These are phyloP conservation scores for Chironomus striatipennis DNA, from an alignment of 1,140 invertebrate genomes.

Conservation along the genomic window DNA sequence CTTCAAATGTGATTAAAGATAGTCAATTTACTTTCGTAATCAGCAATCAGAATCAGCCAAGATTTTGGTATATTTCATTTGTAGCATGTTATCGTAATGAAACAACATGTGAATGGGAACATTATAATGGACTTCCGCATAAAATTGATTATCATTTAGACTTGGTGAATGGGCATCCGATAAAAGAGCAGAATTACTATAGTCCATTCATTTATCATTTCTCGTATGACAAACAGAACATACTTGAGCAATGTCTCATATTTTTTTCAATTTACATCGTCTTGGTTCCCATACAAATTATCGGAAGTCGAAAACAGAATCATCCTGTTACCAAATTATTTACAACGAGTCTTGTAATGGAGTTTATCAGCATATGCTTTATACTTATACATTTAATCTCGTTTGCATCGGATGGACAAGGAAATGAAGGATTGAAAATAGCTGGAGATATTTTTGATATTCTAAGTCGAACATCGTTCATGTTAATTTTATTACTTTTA, in stretches of 20 bases:
- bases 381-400: slow-evolving; percentile 83
- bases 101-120: slow-evolving; percentile 72
- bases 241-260: slow-evolving; percentile 82
- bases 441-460: slow-evolving; percentile 88
- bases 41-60: slow-evolving; percentile 76
- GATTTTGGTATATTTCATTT: slow-evolving; percentile 93
- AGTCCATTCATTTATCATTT: slow-evolving; percentile 91
- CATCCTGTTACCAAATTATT: slow-evolving; percentile 89
- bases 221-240: slow-evolving; percentile 91
- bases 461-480: slow-evolving; percentile 81
- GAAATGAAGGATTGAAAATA: slow-evolving; percentile 67
- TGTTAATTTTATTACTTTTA: slow-evolving; percentile 84
- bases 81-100: slow-evolving; percentile 82
- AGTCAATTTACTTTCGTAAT: slow-evolving; percentile 93
- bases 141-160: slow-evolving; percentile 84
- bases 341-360: slow-evolving; percentile 74
- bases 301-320: slow-evolving; percentile 75
- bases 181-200: slow-evolving; percentile 57
- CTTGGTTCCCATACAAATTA: slow-evolving; percentile 79
- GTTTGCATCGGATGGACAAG: slow-evolving; percentile 82
- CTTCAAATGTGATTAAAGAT: slow-evolving; percentile 72
- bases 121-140: slow-evolving; percentile 47
- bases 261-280: slow-evolving; percentile 84
- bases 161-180: slow-evolving; percentile 90
- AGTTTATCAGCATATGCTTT: slow-evolving; percentile 74